Percentiles rank a stretch among this genome's conserved stretches.
Evolutionary conservation across 2,797 vertebrate species (phyloP).

Genomic region (Cyprinella venusta): DNA sequence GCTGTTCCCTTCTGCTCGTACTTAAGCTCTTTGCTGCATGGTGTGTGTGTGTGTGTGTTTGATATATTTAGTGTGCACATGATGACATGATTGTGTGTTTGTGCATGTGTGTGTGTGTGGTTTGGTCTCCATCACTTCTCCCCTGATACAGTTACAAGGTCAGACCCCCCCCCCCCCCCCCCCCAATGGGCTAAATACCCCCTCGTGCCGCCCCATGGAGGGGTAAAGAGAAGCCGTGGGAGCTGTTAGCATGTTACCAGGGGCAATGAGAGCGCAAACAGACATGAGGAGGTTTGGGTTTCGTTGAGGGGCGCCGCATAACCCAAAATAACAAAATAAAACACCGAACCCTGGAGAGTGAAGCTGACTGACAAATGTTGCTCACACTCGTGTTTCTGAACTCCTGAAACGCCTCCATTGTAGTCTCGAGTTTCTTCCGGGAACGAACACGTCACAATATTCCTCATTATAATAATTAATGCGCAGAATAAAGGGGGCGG

Average conservation of each 20-base stretch:
- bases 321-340: constrained; percentile 25
- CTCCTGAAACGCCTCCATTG: too few species aligned
- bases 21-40: not conserved
- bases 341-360: not conserved
- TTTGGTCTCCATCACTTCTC: constrained; percentile 27
- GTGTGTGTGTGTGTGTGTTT: not conserved
- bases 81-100: not conserved
- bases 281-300: constrained; percentile 46
- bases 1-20: not conserved
- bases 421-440: too few species aligned
- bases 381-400: not conserved
- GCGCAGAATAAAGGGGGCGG: too few species aligned
- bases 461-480: too few species aligned
- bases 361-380: not conserved
- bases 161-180: not conserved
- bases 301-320: constrained; percentile 16
- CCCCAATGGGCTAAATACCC: not conserved
- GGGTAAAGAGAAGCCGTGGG: constrained; percentile 33
- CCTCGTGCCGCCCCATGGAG: not conserved
- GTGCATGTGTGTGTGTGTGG: not conserved
- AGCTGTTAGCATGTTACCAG: constrained; percentile 51
- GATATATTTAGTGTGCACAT: constrained; percentile 17
- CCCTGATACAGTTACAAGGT: constrained; percentile 29
- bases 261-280: constrained; percentile 53
- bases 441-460: too few species aligned